Base-by-base conservation (phyloP, 2,113 vertebrate genomes). In the Holacanthus passer region DNA sequence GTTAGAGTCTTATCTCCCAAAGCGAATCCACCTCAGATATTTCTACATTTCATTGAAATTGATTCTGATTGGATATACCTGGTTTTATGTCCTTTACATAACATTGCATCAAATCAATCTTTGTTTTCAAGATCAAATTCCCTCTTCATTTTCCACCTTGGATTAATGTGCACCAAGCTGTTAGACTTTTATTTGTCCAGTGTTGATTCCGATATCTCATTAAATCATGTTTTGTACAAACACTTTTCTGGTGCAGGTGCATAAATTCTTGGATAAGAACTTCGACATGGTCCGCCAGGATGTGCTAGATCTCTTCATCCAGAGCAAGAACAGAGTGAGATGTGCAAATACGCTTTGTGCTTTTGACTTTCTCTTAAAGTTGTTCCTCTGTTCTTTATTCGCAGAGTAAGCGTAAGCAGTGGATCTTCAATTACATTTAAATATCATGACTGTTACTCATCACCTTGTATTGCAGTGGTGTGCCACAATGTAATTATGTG, bases 231-330 rank as follows among this genome's bases (percentile, higher is more conserved):
- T 11, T 19, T 9, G 10, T 45, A 35, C 4, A 16, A n/a, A 62
- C 41, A 11, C 22, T 52, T 73, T 47, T 47, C 22, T 60, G 52
- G 9, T 63, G 13, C 82, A 99, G 98, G 98, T 99, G 60, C 95
- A 98, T 90, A 99, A 99, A 83, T 99, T 99, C 88, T 84, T 99
- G 92, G 97, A 99, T 82, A 99, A 99, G 90, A 99, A 99, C 91
- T 97, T 97, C 0, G 98, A 99, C 81, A 96, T 96, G 70, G 97
- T 99, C 45, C 97, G 98, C 7, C 97, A 99, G 90, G 98, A 99
- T 0, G 97, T 99, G 43, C 91, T 99, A 68, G 97, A 99, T 32
- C 94, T 99, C 41, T 99, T 99, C 75, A 84, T 96, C 73, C 95
- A 95, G 81, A 99, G 98, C 92, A 97, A 95, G 91, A 97, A 96